Evolutionary conservation across 2,797 vertebrate genomes (phyloP).

Genomic region (Pseudochirops corinnae): DNA sequence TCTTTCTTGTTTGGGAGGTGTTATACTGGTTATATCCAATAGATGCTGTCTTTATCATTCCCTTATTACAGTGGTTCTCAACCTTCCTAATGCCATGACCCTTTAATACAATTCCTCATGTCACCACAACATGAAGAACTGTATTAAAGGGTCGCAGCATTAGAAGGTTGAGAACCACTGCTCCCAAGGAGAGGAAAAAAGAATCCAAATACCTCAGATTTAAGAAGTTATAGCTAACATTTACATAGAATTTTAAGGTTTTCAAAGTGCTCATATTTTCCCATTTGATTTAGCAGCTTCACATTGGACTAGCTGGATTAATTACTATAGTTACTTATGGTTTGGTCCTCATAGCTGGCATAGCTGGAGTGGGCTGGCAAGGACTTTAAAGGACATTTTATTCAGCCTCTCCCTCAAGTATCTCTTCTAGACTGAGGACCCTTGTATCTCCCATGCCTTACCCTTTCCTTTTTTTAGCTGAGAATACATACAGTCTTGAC

Average conservation of each 20-base stretch:
- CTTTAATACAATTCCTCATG: too few species aligned
- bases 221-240: neutral
- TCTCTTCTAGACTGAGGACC: neutral
- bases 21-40: neutral
- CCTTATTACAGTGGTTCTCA: neutral
- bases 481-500: constrained; percentile 13
- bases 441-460: neutral
- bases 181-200: neutral
- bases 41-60: neutral
- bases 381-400: neutral
- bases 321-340: neutral
- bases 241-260: neutral
- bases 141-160: too few species aligned
- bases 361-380: neutral
- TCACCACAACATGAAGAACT: too few species aligned
- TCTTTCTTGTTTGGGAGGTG: constrained; percentile 1
- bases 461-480: constrained; percentile 43
- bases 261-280: neutral
- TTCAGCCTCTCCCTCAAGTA: neutral
- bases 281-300: neutral
- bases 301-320: neutral
- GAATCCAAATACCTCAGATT: neutral
- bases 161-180: too few species aligned
- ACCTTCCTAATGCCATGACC: too few species aligned
- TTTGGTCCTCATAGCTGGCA: neutral